Base-by-base conservation (phyloP, 1,140 invertebrate species). In the Drosophila pruinosa region DNA sequence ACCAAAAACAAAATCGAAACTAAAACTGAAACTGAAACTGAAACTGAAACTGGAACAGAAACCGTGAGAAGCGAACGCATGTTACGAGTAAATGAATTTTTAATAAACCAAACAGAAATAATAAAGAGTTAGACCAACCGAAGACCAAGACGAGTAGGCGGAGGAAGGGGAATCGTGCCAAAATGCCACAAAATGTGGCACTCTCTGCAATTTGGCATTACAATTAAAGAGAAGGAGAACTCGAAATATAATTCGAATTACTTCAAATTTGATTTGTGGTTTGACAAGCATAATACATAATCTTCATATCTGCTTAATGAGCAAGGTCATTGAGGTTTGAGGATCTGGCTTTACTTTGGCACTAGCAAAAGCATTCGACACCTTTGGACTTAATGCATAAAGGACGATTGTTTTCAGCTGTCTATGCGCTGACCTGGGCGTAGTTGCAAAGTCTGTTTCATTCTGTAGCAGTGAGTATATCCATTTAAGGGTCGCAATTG, bases 91-190 rank as follows among this genome's bases (percentile, higher is more conserved):
- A 77, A 77, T 75, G 61, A 65, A 77, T 75, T 61, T 77, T 71
- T 75, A 64, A 75, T 77, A 71, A 77, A 77, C 75, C 72, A 77
- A 64, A 72, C 34, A 21, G 26, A 36, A 58, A 24, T n/a, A 59
- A 54, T 19, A 19, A 50, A 31, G 4, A 24, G 14, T 43, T 21
- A 43, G n/a, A 2, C 24, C 45, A 45, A 22, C 14, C 22, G 26
- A 26, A 5, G n/a, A 12, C 36, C 17, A 1, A 47, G 56, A 12
- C 15, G 12, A 21, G 7, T 17, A 2, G 1, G 12, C 7, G 28
- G 4, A 4, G 22, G 24, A 3, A 3, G 47, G n/a, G 21, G 21
- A 47, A 7, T 14, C 4, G 10, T n/a, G n/a, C n/a, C n/a, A 31
- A 50, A 12, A 22, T 50, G 26, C 47, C 47, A 50, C 8, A 50